Conservation (phyloP, 1,140 invertebrate genomes). For the Popillia japonica region DNA sequence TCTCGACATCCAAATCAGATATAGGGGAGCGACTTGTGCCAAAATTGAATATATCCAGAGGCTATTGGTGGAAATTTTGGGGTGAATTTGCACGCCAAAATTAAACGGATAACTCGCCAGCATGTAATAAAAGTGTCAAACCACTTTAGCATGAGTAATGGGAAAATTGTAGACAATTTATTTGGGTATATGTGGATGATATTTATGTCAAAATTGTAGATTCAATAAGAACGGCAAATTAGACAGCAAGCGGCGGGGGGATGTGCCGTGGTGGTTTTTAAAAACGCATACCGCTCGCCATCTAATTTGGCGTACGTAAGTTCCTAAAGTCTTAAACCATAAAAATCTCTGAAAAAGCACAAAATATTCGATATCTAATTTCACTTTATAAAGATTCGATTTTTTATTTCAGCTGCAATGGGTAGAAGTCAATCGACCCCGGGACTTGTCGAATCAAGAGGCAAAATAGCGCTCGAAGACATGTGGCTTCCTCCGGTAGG, state of each 20-base stretch:
- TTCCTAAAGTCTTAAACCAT: no score
- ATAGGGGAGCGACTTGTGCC: not conserved
- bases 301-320: no score
- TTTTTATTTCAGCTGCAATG: constrained; percentile 77
- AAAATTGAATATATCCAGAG: not conserved
- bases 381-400: not conserved
- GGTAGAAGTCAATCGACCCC: constrained; percentile 94
- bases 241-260: no score
- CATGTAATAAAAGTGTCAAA: not conserved
- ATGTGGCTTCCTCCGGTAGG: constrained; percentile 79
- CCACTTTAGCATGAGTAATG: no score
- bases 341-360: no score
- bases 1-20: not conserved
- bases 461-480: constrained; percentile 87
- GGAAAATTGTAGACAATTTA: no score
- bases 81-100: not conserved
- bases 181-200: not conserved
- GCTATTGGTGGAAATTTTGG: not conserved
- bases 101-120: not conserved
- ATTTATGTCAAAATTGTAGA: no score
- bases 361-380: not conserved
- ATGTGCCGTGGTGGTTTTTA: no score
- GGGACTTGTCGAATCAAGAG: constrained; percentile 90
- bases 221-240: no score
- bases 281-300: no score